Evolutionary conservation across 2,113 vertebrate species (phyloP), one percentile per base, ranked within the genome.

Genomic region (Chrysemys picta): DNA sequence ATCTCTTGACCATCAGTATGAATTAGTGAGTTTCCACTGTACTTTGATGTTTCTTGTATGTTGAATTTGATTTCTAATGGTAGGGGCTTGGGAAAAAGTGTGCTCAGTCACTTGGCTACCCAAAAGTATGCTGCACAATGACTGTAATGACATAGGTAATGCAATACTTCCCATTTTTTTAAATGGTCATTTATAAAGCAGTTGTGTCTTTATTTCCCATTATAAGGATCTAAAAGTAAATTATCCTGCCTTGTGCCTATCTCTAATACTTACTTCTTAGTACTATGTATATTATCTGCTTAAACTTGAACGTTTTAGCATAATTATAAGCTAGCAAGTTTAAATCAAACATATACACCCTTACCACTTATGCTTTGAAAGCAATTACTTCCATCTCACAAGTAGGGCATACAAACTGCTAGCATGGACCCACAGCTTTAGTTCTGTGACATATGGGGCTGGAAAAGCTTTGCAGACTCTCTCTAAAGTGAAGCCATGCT

Each of bases 381-480:
- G 75, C 47, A 80, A 5, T 52, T 42, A 35, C 56, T 85, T n/a
- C 47, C 56, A 80, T 78, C 52, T 96, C 69, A 85, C 27, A 38
- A 50, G 81, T 1, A 14, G 35, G 88, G 62, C 52, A 8, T 29
- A 19, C 0, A 2, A 88, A 84, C 12, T 35, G 52, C 29, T 72
- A 78, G 0, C 1, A 1, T 80, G 81, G 54, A 2, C 4, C 78
- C 3, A 5, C 3, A 56, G 59, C 56, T 87, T 82, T 75, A 82
- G 59, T 14, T 62, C 45, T 0, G 1, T 31, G 24, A 0, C 0
- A 7, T 0, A 0, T 27, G 87, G n/a, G 57, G 59, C 11, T 47
- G 8, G 25, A 42, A 24, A 38, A 92, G 79, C 72, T 62, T 1
- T 45, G 54, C 1, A 38, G 56, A 27, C 8, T 3, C 2, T 69